A percentile compares a stretch with the other conserved stretches of the same genome.
phyloP scores from a whole-genome alignment of 2,888 invertebrate genomes.

The Drosophila mulleri region DNA sequence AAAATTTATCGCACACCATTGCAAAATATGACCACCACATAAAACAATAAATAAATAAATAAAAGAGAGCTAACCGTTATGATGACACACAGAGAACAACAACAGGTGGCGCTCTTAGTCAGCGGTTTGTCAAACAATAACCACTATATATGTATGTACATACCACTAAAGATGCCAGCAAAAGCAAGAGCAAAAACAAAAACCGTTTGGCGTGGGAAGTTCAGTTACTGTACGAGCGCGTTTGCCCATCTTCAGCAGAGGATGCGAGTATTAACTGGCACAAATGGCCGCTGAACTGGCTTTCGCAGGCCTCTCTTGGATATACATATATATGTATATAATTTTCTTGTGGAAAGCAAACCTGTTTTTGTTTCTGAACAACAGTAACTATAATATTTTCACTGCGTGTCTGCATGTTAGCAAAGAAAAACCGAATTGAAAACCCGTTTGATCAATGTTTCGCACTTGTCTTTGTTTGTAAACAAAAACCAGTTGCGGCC shows the following conservation, averaged over 20 bases:
- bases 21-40: slow-evolving; percentile 1
- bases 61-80: slow-evolving; percentile 13
- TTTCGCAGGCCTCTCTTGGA: neutral
- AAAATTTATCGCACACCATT: slow-evolving; percentile 11
- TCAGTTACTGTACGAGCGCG: slow-evolving; percentile 7
- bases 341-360: slow-evolving; percentile 25
- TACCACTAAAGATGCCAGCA: slow-evolving; percentile 1
- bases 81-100: slow-evolving; percentile 59
- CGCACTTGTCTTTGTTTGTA: slow-evolving; percentile 69
- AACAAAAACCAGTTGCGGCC: slow-evolving; percentile 72
- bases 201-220: slow-evolving; percentile 41
- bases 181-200: slow-evolving; percentile 10
- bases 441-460: slow-evolving; percentile 48
- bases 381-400: slow-evolving; percentile 32
- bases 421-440: slow-evolving; percentile 36
- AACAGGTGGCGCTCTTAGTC: slow-evolving; percentile 73
- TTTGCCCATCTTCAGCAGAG: slow-evolving; percentile 14
- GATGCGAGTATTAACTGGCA: slow-evolving; percentile 42
- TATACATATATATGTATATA: too few relatives aligned
- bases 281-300: slow-evolving; percentile 34
- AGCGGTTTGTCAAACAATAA: slow-evolving; percentile 16
- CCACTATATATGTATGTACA: too few relatives aligned
- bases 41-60: slow-evolving; percentile 14
- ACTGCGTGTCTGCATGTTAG: slow-evolving; percentile 23
- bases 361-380: slow-evolving; percentile 43